Conservation (phyloP, 1,140 invertebrate species). For the Platyura marginata region DNA sequence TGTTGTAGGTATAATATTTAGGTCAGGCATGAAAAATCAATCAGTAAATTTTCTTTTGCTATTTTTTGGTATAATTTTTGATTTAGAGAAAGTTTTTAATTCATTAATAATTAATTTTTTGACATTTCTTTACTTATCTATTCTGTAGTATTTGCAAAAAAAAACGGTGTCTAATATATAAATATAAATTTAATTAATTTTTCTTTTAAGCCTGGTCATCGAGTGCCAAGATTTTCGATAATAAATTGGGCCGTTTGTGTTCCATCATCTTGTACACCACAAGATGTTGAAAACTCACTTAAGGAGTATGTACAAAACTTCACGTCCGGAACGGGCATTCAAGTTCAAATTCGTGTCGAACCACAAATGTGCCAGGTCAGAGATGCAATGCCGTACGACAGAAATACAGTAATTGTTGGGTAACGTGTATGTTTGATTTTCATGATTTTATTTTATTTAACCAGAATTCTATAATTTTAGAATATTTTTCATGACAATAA, state of each 20-base stretch:
- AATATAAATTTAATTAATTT: too few species aligned
- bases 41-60: too few species aligned
- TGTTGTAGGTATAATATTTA: too few species aligned
- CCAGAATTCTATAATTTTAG: constrained; percentile 6
- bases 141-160: too few species aligned
- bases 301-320: constrained; percentile 25
- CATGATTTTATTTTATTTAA: too few species aligned
- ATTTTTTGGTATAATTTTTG: too few species aligned
- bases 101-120: too few species aligned
- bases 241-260: constrained; percentile 43
- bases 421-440: too few species aligned
- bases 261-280: constrained; percentile 31
- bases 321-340: constrained; percentile 26
- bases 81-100: too few species aligned
- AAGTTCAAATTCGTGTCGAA: constrained; percentile 32
- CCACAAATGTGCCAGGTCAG: constrained; percentile 37
- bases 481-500: constrained; percentile 20
- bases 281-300: constrained; percentile 35
- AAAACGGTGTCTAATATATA: too few species aligned
- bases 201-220: constrained; percentile 36
- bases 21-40: too few species aligned
- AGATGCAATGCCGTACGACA: constrained; percentile 14
- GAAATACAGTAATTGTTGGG: constrained; percentile 27
- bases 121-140: too few species aligned
- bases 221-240: constrained; percentile 38